Evolutionary conservation across 2,888 invertebrate genomes (phyloP).

Genomic region (Habroteleia sp.): DNA sequence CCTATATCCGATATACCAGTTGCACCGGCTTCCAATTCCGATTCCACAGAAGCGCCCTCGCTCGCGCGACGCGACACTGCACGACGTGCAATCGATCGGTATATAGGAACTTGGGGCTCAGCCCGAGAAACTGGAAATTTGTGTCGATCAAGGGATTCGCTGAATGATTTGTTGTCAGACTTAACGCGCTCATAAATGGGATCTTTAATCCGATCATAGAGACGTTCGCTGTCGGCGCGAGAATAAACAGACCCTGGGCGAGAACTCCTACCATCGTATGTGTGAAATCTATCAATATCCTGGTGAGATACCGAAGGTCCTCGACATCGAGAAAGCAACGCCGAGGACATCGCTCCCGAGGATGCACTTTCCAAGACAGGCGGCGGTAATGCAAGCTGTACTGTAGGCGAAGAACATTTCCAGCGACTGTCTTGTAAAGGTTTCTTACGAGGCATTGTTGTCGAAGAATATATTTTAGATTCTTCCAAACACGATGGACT

Average conservation of each 20-base stretch:
- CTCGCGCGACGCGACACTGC: constrained; percentile 81
- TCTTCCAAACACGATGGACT: constrained; percentile 21
- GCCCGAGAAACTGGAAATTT: constrained; percentile 77
- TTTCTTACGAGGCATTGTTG: constrained; percentile 45
- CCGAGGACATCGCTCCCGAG: constrained; percentile 7
- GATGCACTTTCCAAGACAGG: not conserved
- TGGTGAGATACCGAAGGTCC: constrained; percentile 39
- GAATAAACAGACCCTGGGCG: constrained; percentile 82
- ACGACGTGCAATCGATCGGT: constrained; percentile 70
- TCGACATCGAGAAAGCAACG: constrained; percentile 18
- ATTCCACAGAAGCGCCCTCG: constrained; percentile 80
- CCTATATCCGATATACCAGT: constrained; percentile 79
- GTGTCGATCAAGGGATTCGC: constrained; percentile 69
- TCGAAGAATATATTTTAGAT: constrained; percentile 37
- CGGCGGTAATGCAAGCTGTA: constrained; percentile 9
- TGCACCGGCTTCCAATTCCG: constrained; percentile 62
- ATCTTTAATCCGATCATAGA: constrained; percentile 77
- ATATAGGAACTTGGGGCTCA: constrained; percentile 78
- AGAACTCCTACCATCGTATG: constrained; percentile 71
- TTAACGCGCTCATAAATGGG: constrained; percentile 78
- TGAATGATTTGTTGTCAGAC: constrained; percentile 72
- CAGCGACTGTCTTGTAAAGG: constrained; percentile 25
- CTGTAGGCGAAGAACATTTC: constrained; percentile 29
- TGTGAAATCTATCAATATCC: constrained; percentile 67
- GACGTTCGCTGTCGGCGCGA: constrained; percentile 77